A percentile compares a stretch with the other conserved stretches of the same genome.
Evolutionary conservation across 2,888 invertebrate species (phyloP).

Genomic region (Neoitamus cyanurus): DNA sequence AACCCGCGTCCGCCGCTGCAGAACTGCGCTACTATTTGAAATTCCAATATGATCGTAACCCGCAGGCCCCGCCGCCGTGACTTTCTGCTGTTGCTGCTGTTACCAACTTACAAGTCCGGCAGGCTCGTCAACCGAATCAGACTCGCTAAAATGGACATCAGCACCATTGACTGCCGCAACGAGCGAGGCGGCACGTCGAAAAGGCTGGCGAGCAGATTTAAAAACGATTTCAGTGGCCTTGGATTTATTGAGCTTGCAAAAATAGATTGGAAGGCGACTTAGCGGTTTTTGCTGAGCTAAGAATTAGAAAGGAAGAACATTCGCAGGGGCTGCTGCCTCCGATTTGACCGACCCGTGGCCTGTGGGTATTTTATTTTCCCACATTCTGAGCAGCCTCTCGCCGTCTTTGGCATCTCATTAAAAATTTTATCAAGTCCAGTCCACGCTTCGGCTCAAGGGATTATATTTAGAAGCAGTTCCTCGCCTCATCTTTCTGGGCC

Average conservation of each 20-base stretch:
- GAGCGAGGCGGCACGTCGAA: not conserved
- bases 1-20: not conserved
- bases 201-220: not conserved
- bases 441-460: not conserved
- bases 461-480: not conserved
- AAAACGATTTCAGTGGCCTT: not conserved
- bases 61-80: not conserved
- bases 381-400: not conserved
- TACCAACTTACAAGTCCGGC: not conserved
- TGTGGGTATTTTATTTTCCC: not conserved
- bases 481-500: not conserved
- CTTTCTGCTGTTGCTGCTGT: not conserved
- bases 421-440: not conserved
- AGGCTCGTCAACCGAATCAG: not conserved
- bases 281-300: not conserved
- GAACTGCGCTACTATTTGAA: not conserved
- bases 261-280: not conserved
- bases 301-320: not conserved
- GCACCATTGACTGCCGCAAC: not conserved
- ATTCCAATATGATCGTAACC: not conserved
- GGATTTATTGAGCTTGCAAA: not conserved
- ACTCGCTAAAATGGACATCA: not conserved
- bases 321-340: not conserved
- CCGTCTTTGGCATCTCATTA: not conserved
- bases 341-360: not conserved